Evolutionary conservation across 2,113 vertebrate species (phyloP).

Genomic region (Pavo muticus): DNA sequence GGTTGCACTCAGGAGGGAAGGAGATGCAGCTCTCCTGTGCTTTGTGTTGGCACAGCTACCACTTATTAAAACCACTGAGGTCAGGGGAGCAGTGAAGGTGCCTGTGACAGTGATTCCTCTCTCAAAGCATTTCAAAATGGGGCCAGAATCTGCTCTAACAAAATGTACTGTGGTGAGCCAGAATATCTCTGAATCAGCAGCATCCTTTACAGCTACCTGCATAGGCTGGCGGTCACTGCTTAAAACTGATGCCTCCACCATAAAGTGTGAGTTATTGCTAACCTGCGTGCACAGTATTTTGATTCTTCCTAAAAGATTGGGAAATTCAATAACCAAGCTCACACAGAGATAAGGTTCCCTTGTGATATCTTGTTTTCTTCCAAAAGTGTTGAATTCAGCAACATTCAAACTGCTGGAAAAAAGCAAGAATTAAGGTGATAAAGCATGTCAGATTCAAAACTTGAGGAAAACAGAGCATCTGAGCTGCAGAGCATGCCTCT

Average conservation of each 20-base stretch:
- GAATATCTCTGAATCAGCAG: background rate
- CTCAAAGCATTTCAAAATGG: background rate
- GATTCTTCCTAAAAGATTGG: background rate
- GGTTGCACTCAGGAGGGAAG: background rate
- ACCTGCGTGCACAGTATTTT: background rate
- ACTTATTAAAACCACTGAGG: background rate
- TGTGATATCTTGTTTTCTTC: conserved; percentile 12
- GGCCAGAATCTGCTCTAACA: background rate
- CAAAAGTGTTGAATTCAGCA: conserved; percentile 22
- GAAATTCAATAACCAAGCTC: background rate
- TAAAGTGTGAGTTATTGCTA: background rate
- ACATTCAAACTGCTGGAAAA: background rate
- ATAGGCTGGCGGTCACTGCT: background rate
- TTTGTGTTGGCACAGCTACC: background rate
- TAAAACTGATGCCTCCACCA: background rate
- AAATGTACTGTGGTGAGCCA: background rate
- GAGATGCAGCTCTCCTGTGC: background rate
- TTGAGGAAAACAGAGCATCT: background rate
- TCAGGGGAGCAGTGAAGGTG: background rate
- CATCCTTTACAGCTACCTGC: background rate
- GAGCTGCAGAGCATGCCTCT: background rate
- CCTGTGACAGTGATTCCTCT: fast-evolving
- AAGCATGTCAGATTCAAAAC: background rate
- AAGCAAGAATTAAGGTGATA: background rate
- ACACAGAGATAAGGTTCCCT: background rate